Base-by-base conservation (phyloP, 2,113 vertebrate genomes). In the Connochaetes taurinus region DNA sequence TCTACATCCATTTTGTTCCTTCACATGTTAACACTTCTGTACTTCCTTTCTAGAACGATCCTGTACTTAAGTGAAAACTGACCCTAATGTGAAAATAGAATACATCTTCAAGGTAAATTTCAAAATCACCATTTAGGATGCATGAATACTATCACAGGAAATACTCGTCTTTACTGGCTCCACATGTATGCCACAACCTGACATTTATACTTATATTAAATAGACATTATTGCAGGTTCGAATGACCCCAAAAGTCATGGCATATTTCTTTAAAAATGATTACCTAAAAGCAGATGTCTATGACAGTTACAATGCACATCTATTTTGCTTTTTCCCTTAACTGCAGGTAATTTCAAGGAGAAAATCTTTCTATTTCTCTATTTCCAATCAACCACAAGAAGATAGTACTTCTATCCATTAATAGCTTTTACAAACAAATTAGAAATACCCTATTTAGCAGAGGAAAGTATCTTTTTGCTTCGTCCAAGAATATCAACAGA, bases 221-320 rank as follows among this genome's bases (percentile, higher is more conserved):
- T 7, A 93, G 78, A 93, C 53, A 92, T 94, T 95, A 96, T 36
- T 92, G 23, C 33, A 43, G 71, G 58, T 87, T 97, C 64, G 91
- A 90, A 94, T 91, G 84, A 96, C 80, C 87, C 58, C 76, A 93
- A 93, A 84, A 95, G 71, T 94, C 62, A 93, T 21, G 67, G 50
- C 31, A 58, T 91, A 97, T 94, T 96, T 97, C 74, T 96, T 97
- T 95, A 52, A 94, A 97, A 98, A 93, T 87, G 58, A 64, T 93
- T 95, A 88, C 94, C 86, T 97, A 94, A 95, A 97, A 97, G 95
- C 87, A 96, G 82, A 96, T 98, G 91, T 92, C 90, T 97, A 71
- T 74, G 78, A 94, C 90, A 97, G 45, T 94, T 55, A 96, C 60
- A 67, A 82, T 27, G 27, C 2, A 92, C 55, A 92, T 96, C 58